phyloP scores from a whole-genome alignment of 2,888 invertebrate species.

The Halictus quadricinctus region DNA sequence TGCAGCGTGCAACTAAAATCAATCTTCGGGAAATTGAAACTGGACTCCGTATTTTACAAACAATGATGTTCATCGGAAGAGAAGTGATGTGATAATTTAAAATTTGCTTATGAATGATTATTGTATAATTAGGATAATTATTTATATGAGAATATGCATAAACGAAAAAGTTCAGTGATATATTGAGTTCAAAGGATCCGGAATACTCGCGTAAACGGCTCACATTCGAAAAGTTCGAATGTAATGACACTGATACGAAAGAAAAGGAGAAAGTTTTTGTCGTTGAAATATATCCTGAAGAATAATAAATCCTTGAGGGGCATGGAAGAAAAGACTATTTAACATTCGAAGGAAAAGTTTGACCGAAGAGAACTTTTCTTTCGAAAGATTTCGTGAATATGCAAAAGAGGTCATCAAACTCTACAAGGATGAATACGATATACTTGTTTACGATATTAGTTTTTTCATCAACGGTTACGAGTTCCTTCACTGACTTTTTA shows the following conservation, averaged over 20 bases:
- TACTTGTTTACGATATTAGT: slow-evolving; percentile 47
- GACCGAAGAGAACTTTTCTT: neutral
- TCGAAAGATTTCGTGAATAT: neutral
- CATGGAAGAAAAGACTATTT: neutral
- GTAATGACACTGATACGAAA: slow-evolving; percentile 11
- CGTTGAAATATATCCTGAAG: slow-evolving; percentile 25
- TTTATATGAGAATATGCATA: neutral
- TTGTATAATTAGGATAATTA: neutral
- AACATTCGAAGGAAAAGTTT: neutral
- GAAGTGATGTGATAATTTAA: neutral
- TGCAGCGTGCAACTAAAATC: neutral
- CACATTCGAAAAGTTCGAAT: slow-evolving; percentile 36
- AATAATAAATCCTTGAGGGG: slow-evolving; percentile 15
- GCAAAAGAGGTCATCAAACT: slow-evolving; percentile 2
- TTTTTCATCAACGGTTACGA: slow-evolving; percentile 33
- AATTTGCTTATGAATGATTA: neutral
- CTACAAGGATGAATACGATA: slow-evolving; percentile 43
- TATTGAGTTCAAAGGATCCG: slow-evolving; percentile 2
- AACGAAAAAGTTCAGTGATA: neutral
- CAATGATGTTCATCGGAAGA: neutral
- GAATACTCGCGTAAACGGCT: slow-evolving; percentile 21
- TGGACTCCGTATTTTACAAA: neutral
- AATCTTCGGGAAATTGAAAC: neutral
- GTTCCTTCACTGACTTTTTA: slow-evolving; percentile 65
- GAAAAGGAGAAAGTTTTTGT: slow-evolving; percentile 42